These are phyloP conservation scores for Pachyramphus minor DNA, from an alignment of 2,113 vertebrate species.

Conservation along the genomic window DNA sequence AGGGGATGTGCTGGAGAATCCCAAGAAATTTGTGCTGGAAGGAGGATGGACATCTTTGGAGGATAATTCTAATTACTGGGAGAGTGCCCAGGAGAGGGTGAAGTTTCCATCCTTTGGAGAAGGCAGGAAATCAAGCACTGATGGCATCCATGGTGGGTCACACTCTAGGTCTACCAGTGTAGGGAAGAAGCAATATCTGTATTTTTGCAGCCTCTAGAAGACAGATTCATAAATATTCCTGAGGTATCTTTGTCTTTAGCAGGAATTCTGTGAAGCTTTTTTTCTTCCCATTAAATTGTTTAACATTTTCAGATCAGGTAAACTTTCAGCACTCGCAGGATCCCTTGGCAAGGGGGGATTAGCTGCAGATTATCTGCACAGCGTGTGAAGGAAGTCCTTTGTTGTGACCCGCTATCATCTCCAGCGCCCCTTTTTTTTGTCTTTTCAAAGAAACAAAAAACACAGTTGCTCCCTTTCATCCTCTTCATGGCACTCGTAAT, in stretches of 20 bases:
- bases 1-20: background rate
- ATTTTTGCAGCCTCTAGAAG: background rate
- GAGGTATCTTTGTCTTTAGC: background rate
- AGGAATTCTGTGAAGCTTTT: background rate
- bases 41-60: background rate
- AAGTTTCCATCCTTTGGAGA: background rate
- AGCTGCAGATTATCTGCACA: background rate
- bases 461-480: constrained; percentile 17
- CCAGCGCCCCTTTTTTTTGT: background rate
- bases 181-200: background rate
- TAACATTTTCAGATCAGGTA: background rate
- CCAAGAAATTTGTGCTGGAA: background rate
- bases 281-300: background rate
- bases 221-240: background rate
- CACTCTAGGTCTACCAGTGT: background rate
- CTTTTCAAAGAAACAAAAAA: constrained; percentile 9
- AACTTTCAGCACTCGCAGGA: background rate
- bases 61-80: background rate
- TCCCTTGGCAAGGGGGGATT: background rate
- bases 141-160: background rate
- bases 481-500: constrained; percentile 32
- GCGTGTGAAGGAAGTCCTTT: background rate
- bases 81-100: background rate
- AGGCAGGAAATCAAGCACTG: background rate
- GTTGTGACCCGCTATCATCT: background rate